Conservation (phyloP, 1,140 invertebrate genomes). For the Drosophila parabipectinata region DNA sequence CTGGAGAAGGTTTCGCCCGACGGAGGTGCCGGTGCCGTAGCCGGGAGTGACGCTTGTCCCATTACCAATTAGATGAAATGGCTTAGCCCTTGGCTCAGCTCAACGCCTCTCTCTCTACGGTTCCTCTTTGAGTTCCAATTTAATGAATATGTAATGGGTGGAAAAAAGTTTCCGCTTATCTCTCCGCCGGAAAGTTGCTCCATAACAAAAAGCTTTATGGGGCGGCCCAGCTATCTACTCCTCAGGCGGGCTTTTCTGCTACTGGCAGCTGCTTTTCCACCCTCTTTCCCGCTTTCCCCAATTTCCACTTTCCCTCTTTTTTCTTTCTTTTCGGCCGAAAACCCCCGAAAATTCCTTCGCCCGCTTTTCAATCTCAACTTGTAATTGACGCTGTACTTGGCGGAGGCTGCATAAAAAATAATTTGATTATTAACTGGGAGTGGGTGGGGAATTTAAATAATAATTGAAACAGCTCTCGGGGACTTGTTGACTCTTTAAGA, state of each 20-base stretch:
- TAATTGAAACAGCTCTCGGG: conserved; percentile 63
- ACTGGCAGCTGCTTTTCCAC: conserved; percentile 51
- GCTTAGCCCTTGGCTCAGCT: conserved; percentile 28
- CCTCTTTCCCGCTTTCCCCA: conserved; percentile 12
- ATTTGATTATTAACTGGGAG: conserved; percentile 75
- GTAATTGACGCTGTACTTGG: conserved; percentile 55
- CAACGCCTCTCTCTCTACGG: neutral
- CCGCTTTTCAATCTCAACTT: conserved; percentile 32
- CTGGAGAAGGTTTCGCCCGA: conserved; percentile 1
- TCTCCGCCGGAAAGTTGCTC: conserved; percentile 19
- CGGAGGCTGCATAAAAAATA: conserved; percentile 62
- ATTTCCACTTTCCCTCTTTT: conserved; percentile 1
- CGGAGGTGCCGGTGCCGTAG: neutral
- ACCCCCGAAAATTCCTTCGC: neutral
- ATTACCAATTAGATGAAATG: conserved; percentile 68
- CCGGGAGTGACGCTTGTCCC: conserved; percentile 14
- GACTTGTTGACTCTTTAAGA: conserved; percentile 27
- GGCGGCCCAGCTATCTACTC: conserved; percentile 22
- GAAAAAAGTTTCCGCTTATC: conserved; percentile 59
- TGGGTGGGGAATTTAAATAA: conserved; percentile 70
- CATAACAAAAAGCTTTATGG: conserved; percentile 37
- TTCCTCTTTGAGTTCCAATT: conserved; percentile 45
- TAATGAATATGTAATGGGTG: conserved; percentile 75
- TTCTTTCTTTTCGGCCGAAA: conserved; percentile 20
- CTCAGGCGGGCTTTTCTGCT: conserved; percentile 28